Evolutionary conservation across 2,797 vertebrate genomes (phyloP), one percentile per base, ranked within the genome.

Genomic region (Melanotaenia boesemani): DNA sequence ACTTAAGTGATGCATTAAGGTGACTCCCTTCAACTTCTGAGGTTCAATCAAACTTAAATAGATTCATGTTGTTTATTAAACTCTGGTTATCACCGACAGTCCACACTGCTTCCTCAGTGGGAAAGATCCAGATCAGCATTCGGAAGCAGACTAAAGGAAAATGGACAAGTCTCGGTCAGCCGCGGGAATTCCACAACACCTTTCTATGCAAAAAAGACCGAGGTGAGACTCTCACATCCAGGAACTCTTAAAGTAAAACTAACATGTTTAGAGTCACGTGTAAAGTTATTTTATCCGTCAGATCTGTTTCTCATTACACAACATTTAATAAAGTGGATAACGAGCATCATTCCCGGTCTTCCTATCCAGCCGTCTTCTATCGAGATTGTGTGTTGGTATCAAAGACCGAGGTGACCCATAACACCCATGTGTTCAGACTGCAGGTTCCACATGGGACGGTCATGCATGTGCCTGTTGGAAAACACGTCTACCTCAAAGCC

Each of bases 401-500:
- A 2, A 98, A 96, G 92, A 92, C 90, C 9, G 91, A 95, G 24
- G 93, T 98, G 70, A 98, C 95, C 67, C 95, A 97, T 0, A 95
- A 98, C 88, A 98, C 96, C 0, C 93, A 89, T 57, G 75, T 98
- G 44, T 96, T 97, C 85, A 93, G 94, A 80, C 84, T 98, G 36
- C 88, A 90, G 74, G 92, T 96, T 67, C 96, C 97, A 24, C 83
- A 79, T 66, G 94, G 95, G 84, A 94, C 95, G 26, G 86, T 95
- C 76, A 92, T 97, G 83, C 81, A 63, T 1, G 91, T 99, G 88
- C 96, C 97, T 63, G 83, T 94, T 28, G 98, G 98, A 73, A 95
- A 95, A 72, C 98, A 99, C 3, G 74, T 99, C 94, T 98, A 97
- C 95, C 96, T 99, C 95, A 97, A 95, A 89, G 90, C 95, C 41